phyloP scores from a whole-genome alignment of 37 sponge, comb jelly and placozoan species.

The Amphimedon queenslandica region DNA sequence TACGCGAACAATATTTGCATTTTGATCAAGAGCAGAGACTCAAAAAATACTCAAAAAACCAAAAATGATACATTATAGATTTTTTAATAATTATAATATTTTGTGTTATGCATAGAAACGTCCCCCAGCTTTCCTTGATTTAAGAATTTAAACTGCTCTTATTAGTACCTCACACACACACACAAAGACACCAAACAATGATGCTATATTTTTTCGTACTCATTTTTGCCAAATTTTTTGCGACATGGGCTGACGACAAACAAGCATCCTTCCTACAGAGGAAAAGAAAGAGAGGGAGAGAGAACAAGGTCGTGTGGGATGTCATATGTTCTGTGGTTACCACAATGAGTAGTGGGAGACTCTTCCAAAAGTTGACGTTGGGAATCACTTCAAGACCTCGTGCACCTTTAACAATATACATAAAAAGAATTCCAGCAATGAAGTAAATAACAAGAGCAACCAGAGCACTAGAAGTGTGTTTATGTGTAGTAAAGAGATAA shows the following conservation, averaged over 20 bases:
- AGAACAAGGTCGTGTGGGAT: background rate
- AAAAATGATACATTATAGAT: background rate
- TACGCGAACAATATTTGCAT: no score
- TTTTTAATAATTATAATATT: background rate
- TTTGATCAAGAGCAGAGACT: no score
- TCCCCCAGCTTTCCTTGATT: no score
- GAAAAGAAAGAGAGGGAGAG: background rate
- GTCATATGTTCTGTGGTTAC: conserved; percentile 16
- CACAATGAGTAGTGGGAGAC: conserved; percentile 64
- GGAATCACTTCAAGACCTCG: conserved; percentile 73
- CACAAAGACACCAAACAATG: no score
- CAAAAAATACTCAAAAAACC: no score
- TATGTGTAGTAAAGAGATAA: no score
- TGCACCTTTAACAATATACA: conserved; percentile 59
- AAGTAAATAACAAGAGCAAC: conserved; percentile 43
- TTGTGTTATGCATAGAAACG: no score
- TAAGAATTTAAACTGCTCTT: no score
- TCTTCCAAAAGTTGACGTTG: conserved; percentile 67
- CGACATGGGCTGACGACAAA: background rate
- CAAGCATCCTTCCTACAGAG: conserved; percentile 1
- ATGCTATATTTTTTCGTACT: conserved; percentile 3
- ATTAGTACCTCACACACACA: no score
- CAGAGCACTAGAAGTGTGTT: conserved; percentile 12
- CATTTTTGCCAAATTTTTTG: background rate
- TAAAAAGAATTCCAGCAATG: conserved; percentile 42